Conservation (phyloP, 2,888 invertebrate genomes). For the Ditula angustiorana region DNA sequence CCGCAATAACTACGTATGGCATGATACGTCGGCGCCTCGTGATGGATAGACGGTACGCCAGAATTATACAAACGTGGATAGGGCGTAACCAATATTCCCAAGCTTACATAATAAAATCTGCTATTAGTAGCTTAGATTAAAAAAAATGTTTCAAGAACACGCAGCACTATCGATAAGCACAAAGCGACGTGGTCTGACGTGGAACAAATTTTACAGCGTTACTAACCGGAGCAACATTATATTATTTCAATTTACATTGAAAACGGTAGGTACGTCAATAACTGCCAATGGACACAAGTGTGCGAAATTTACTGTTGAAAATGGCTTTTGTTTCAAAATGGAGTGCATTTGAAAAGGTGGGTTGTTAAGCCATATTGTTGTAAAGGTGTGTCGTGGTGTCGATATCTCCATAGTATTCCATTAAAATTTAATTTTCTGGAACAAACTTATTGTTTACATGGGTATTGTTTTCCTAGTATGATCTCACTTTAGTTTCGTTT, state of each 20-base stretch:
- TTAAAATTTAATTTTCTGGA: not conserved
- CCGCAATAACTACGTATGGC: too few relatives aligned
- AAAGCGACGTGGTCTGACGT: slow-evolving; percentile 3
- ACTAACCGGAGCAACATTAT: slow-evolving; percentile 19
- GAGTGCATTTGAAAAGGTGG: slow-evolving; percentile 2
- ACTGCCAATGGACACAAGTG: slow-evolving; percentile 49
- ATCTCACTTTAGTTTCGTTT: not conserved
- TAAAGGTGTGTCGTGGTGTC: not conserved
- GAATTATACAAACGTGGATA: not conserved
- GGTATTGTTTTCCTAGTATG: not conserved
- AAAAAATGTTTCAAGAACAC: slow-evolving; percentile 12
- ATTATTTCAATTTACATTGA: slow-evolving; percentile 20
- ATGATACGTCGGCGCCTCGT: too few relatives aligned
- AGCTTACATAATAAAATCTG: not conserved
- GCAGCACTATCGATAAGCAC: slow-evolving; percentile 4
- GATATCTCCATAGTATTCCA: not conserved
- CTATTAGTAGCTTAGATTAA: not conserved
- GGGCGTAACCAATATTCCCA: not conserved
- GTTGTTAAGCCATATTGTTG: slow-evolving; percentile 10
- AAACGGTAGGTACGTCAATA: slow-evolving; percentile 41
- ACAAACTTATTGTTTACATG: not conserved
- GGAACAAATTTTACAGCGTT: slow-evolving; percentile 31
- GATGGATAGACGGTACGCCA: too few relatives aligned
- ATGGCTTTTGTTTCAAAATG: slow-evolving; percentile 24
- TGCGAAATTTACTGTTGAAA: slow-evolving; percentile 36